Percentiles rank a stretch among this genome's conserved stretches.
These are phyloP conservation scores for Syngnathoides biaculeatus DNA, from an alignment of 2,113 vertebrate genomes.

Conservation along the genomic window DNA sequence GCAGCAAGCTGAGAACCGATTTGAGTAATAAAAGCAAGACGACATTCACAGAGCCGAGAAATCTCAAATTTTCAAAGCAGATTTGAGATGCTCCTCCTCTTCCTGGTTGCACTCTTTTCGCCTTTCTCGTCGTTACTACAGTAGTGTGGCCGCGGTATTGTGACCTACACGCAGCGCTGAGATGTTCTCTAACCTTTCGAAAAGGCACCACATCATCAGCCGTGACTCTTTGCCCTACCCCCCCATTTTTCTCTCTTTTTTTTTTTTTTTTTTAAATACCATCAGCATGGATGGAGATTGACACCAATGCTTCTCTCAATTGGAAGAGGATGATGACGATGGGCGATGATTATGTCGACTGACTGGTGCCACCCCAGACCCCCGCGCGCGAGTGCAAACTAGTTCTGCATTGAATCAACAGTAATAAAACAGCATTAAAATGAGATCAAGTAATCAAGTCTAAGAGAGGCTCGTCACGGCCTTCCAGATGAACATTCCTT, in stretches of 20 bases:
- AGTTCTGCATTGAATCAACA: slow-evolving; percentile 72
- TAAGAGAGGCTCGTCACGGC: slow-evolving; percentile 52
- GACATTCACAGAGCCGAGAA: slow-evolving; percentile 55
- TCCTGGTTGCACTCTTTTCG: slow-evolving; percentile 32
- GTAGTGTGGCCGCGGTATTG: slow-evolving; percentile 17
- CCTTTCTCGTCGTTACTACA: neutral
- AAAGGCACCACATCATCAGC: slow-evolving; percentile 52
- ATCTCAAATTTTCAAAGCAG: slow-evolving; percentile 26
- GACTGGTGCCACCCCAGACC: neutral
- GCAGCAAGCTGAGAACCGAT: slow-evolving; percentile 51
- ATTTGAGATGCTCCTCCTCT: slow-evolving; percentile 49
- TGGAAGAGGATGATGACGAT: slow-evolving; percentile 18
- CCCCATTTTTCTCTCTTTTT: slow-evolving; percentile 3
- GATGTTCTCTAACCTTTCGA: slow-evolving; percentile 43
- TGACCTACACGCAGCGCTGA: slow-evolving; percentile 16
- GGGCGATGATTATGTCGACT: slow-evolving; percentile 1
- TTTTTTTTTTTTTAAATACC: slow-evolving; percentile 28
- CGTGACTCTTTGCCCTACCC: slow-evolving; percentile 34
- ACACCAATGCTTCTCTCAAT: slow-evolving; percentile 51
- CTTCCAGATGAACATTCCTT: slow-evolving; percentile 63
- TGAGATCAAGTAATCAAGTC: slow-evolving; percentile 74
- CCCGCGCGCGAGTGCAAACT: slow-evolving; percentile 63
- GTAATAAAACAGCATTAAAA: slow-evolving; percentile 72
- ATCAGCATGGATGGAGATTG: slow-evolving; percentile 46
- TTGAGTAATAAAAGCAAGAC: slow-evolving; percentile 28